Base-by-base conservation (phyloP, 2,888 invertebrate species). In the Drosophila ustulata region DNA sequence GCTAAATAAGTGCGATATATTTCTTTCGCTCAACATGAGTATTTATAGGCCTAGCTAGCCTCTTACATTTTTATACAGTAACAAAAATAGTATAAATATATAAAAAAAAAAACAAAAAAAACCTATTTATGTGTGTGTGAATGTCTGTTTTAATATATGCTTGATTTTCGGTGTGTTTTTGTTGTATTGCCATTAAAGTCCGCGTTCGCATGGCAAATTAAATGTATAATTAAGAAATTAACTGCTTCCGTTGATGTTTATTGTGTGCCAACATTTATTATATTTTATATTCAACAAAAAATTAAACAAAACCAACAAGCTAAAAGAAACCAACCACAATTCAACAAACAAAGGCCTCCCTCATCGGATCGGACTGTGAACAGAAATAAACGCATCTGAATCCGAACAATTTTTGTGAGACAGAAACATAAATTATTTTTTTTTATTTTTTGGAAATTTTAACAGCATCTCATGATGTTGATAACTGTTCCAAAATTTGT, bases 201-300 rank as follows among this genome's bases (percentile, higher is more conserved):
- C 6, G 63, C 56, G 63, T 76, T 80, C 67, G 80, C 71, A 71
- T 79, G 68, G 71, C 73, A 78, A 77, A 84, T 88, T 77, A 86
- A 88, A 75, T 73, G 62, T 76, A 78, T 87, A 88, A 88, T 86
- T 85, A 81, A 71, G 71, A 83, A 88, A 86, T 88, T 79, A 86
- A 86, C 81, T 76, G 89, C 89, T 86, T 88, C 89, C 81, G 87
- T 74, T 80, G 80, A 68, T 80, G 71, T 84, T 83, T 67, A 80
- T 86, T 75, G 62, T 75, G 58, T 74, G 78, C 39, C 55, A 77
- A 62, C 67, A 77, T 62, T 58, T 64, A 50, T 39, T 57, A 57
- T 55, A 30, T 52, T 61, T 53, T 50, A 37, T 62, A 32, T 18
- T 59, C 59, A 45, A 37, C 51, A 57, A 43, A 43, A 64, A 9